These are phyloP conservation scores for Drosophila buzzatii DNA, from an alignment of 2,888 invertebrate genomes.

Conservation along the genomic window DNA sequence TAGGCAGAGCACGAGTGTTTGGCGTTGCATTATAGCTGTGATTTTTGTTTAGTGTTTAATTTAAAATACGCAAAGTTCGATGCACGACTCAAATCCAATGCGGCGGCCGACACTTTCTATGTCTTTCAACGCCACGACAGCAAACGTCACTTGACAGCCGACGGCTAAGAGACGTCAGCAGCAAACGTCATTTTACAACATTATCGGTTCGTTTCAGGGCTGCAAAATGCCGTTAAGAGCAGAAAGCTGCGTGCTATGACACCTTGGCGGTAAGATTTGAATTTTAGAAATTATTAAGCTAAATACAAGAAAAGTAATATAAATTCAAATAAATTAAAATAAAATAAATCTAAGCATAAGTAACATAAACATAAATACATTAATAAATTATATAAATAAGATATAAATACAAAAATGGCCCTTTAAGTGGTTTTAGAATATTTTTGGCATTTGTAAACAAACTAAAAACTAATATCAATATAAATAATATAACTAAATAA, in stretches of 20 bases:
- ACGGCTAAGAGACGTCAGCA: conserved; percentile 51
- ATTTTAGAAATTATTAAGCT: background rate
- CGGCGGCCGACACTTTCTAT: conserved; percentile 58
- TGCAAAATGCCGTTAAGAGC: conserved; percentile 4
- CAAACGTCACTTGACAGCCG: conserved; percentile 70
- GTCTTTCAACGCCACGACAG: conserved; percentile 69
- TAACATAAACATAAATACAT: too few species aligned
- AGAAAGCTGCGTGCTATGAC: background rate
- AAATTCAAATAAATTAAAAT: background rate
- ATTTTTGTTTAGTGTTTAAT: conserved; percentile 1
- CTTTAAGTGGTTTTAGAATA: too few species aligned
- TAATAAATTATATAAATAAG: background rate
- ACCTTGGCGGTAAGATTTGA: conserved; percentile 1
- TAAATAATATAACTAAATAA: too few species aligned
- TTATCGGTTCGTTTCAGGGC: background rate
- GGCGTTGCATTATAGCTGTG: conserved; percentile 66
- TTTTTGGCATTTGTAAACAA: background rate
- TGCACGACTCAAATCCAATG: conserved; percentile 1
- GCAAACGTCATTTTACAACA: conserved; percentile 17
- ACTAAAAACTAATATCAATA: too few species aligned
- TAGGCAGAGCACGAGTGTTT: conserved; percentile 66
- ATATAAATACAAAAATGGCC: background rate
- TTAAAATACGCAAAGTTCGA: background rate
- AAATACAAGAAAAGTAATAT: background rate
- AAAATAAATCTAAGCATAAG: too few species aligned